Conservation (phyloP, 1,140 invertebrate genomes). For the Camponotus vicinus region DNA sequence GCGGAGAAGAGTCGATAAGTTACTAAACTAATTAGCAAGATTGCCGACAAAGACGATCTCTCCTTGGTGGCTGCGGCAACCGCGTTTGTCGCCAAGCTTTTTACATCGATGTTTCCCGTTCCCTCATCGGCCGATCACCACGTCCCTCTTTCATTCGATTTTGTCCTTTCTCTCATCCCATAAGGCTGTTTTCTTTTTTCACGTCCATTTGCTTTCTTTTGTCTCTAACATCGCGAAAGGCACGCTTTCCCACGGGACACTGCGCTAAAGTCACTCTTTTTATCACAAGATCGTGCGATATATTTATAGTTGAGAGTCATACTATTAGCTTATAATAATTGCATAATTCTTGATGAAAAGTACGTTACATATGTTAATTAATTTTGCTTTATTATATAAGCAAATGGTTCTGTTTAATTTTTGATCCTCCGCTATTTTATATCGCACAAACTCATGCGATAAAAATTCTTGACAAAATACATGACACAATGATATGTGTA, state of each 20-base stretch:
- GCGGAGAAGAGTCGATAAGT: slow-evolving; percentile 83
- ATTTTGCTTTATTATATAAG: neutral
- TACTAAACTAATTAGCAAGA: slow-evolving; percentile 86
- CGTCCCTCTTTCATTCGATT: slow-evolving; percentile 80
- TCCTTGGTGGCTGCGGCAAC: slow-evolving; percentile 69
- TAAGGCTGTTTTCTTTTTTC: slow-evolving; percentile 78
- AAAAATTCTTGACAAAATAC: neutral
- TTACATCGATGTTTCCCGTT: slow-evolving; percentile 76
- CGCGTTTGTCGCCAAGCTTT: slow-evolving; percentile 81
- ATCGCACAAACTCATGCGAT: neutral
- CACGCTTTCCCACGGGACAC: slow-evolving; percentile 81
- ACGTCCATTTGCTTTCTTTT: slow-evolving; percentile 80
- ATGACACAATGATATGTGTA: slow-evolving; percentile 5
- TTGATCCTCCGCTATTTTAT: neutral
- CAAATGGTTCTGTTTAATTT: neutral
- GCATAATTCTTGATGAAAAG: neutral
- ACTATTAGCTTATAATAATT: slow-evolving; percentile 30
- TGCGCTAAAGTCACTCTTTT: slow-evolving; percentile 61
- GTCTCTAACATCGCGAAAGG: slow-evolving; percentile 79
- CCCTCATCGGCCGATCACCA: slow-evolving; percentile 61
- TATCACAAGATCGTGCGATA: slow-evolving; percentile 50
- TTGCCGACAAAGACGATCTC: slow-evolving; percentile 85
- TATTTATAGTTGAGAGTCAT: neutral
- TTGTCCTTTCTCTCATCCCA: slow-evolving; percentile 73
- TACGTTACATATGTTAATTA: neutral